Evolutionary conservation across 2,888 invertebrate genomes (phyloP).

Genomic region (Anorthoa munda): DNA sequence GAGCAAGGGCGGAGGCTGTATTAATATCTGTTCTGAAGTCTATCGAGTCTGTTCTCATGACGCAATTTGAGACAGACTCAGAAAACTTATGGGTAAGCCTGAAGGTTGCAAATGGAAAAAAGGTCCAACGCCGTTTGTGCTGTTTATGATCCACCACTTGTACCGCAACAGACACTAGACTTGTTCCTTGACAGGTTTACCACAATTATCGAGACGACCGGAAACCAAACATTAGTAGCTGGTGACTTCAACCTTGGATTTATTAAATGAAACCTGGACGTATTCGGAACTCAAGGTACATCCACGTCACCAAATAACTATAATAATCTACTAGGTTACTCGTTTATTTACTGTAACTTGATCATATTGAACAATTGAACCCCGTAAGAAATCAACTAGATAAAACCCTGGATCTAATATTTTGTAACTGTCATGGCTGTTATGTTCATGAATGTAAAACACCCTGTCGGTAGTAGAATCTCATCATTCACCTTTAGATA

Average conservation of each 20-base stretch:
- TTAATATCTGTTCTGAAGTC: too few species aligned
- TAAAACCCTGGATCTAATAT: not conserved
- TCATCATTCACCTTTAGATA: not conserved
- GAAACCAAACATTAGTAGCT: not conserved
- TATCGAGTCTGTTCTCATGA: too few species aligned
- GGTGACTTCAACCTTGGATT: not conserved
- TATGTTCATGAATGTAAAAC: not conserved
- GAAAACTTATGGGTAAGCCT: too few species aligned
- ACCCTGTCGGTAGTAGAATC: not conserved
- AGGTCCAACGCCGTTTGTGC: too few species aligned
- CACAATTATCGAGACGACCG: not conserved
- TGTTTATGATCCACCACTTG: too few species aligned
- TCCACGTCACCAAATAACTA: not conserved
- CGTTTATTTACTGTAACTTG: not conserved
- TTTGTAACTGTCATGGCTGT: not conserved
- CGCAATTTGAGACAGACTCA: too few species aligned
- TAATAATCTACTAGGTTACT: not conserved
- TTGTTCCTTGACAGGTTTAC: not conserved
- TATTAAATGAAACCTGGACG: not conserved
- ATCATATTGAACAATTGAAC: not conserved
- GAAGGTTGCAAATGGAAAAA: too few species aligned
- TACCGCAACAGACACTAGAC: too few species aligned
- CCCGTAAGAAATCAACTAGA: not conserved
- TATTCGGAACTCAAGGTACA: not conserved
- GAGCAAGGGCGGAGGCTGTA: too few species aligned